Conservation (phyloP, 2,113 vertebrate species). For the Malaclemys terrapin region DNA sequence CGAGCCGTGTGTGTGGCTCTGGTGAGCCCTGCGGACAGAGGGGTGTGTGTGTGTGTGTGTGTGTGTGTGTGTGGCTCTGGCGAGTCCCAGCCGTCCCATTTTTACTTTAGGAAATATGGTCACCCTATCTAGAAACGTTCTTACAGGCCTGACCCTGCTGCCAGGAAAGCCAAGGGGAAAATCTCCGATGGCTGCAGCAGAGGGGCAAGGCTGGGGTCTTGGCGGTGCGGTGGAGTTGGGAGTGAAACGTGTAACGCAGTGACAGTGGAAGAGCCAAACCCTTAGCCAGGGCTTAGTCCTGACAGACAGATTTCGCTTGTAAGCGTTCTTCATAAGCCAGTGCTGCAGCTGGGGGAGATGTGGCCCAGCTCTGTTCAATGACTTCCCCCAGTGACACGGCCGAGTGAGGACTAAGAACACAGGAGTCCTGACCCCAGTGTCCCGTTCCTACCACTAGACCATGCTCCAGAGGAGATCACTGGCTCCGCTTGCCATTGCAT, state of each 20-base stretch:
- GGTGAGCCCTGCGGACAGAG: no score
- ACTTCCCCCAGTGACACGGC: constrained; percentile 45
- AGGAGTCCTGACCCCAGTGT: not conserved
- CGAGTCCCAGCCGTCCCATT: no score
- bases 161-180: constrained; percentile 16
- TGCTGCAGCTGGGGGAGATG: not conserved
- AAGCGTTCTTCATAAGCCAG: constrained; percentile 53
- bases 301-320: constrained; percentile 27
- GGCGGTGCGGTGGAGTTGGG: no score
- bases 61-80: no score
- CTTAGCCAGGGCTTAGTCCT: constrained; percentile 28
- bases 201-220: not conserved
- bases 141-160: constrained; percentile 30
- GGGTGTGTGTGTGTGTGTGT: no score
- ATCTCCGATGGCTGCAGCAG: constrained; percentile 41
- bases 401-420: constrained; percentile 60
- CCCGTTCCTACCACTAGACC: constrained; percentile 34
- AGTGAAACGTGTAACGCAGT: not conserved
- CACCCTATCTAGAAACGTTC: constrained; percentile 43
- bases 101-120: no score
- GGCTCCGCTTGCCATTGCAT: constrained; percentile 57
- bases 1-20: no score
- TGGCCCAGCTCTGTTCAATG: not conserved
- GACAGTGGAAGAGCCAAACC: not conserved
- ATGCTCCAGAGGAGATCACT: constrained; percentile 17